These are phyloP conservation scores for Drosophila conformis DNA, from an alignment of 2,888 invertebrate genomes.

Conservation along the genomic window DNA sequence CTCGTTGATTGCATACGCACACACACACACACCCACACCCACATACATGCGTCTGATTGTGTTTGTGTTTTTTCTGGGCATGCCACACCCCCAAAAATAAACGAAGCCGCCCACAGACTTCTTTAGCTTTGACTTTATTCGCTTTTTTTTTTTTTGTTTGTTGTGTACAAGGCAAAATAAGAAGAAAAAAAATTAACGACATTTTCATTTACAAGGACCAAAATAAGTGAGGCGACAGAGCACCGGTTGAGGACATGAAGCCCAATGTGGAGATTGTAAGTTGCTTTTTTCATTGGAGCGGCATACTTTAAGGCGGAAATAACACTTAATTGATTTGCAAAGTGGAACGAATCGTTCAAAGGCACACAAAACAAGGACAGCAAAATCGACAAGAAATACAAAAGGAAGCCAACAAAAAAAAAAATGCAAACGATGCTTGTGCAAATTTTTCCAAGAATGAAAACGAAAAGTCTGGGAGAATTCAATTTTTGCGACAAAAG, in stretches of 20 bases:
- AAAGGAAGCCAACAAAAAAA: constrained; percentile 5
- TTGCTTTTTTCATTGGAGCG: constrained; percentile 6
- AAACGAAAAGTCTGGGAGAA: constrained; percentile 27
- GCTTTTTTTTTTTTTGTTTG: constrained; percentile 7
- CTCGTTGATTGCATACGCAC: constrained; percentile 11
- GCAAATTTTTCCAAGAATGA: constrained; percentile 37
- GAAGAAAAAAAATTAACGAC: constrained; percentile 21
- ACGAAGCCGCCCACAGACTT: constrained; percentile 8
- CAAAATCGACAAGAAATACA: not conserved
- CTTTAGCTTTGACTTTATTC: constrained; percentile 29
- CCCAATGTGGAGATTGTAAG: constrained; percentile 12
- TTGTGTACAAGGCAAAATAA: not conserved
- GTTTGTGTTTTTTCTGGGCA: constrained; percentile 5
- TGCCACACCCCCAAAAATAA: constrained; percentile 19
- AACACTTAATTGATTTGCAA: constrained; percentile 75
- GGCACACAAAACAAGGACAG: constrained; percentile 33
- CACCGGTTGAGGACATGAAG: constrained; percentile 5
- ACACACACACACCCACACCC: not conserved
- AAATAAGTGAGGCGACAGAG: constrained; percentile 45
- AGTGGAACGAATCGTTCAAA: constrained; percentile 57
- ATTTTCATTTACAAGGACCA: constrained; percentile 60
- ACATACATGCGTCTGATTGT: not conserved
- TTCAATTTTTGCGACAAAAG: constrained; percentile 23
- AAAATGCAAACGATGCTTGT: constrained; percentile 18
- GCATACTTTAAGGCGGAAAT: constrained; percentile 66